Conservation (phyloP, 2,888 invertebrate genomes). For the Pantelozetes paolii region DNA sequence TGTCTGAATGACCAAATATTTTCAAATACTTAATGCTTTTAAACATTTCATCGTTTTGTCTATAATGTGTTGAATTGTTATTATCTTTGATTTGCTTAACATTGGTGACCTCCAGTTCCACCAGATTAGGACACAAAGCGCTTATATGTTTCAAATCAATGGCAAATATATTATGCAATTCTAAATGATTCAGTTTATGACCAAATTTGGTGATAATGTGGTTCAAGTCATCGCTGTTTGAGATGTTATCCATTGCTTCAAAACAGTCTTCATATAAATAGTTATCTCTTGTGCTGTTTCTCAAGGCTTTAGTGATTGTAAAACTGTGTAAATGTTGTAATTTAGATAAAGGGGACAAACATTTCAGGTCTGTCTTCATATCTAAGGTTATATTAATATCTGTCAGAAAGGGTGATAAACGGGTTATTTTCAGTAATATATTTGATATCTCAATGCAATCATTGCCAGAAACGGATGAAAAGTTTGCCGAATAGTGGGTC, state of each 20-base stretch:
- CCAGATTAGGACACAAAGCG: not conserved
- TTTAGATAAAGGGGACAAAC: not conserved
- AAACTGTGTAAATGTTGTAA: not conserved
- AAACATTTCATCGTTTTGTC: not conserved
- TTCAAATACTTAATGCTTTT: not conserved
- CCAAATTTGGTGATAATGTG: not conserved
- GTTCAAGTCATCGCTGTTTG: not conserved
- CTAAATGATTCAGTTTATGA: constrained; percentile 7
- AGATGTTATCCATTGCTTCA: not conserved
- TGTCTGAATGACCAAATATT: constrained; percentile 8
- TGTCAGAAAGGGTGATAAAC: constrained; percentile 14
- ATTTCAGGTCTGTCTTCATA: constrained; percentile 1
- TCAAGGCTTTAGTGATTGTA: not conserved
- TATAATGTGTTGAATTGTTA: not conserved
- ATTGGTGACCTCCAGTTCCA: not conserved
- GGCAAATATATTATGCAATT: not conserved
- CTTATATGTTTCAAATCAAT: not conserved
- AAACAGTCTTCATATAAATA: not conserved
- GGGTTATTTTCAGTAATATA: not conserved
- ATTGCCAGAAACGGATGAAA: not conserved
- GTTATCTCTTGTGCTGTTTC: not conserved
- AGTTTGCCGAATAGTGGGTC: not conserved
- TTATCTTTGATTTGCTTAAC: not conserved
- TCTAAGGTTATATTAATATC: not conserved
- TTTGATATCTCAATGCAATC: not conserved